Base-by-base conservation (phyloP, 2,113 vertebrate genomes). In the Burhinus bistriatus region DNA sequence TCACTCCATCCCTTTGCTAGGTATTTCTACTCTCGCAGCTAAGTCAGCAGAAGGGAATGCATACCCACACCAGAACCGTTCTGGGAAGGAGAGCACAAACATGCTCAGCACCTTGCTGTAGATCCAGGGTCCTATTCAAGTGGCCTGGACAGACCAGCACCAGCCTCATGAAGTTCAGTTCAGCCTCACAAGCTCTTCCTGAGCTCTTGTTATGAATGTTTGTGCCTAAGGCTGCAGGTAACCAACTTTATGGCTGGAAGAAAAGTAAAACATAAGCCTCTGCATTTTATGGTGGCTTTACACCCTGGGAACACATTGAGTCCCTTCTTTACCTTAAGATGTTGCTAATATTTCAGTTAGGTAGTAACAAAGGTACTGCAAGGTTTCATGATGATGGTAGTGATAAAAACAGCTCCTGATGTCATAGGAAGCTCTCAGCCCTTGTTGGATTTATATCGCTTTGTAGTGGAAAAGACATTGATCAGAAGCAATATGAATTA, bases 281-380 rank as follows among this genome's bases (percentile, higher is more conserved):
- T 59, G 16, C 15, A 26, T 66, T 93, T 91, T 65, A 29, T 52
- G 9, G 30, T 62, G 11, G 21, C 45, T 9, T 34, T 42, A 71
- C 25, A 36, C 15, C 6, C 8, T 15, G 0, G 0, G 13, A 83
- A 68, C 7, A 1, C 19, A 16, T 3, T 38, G 51, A 78, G 8
- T 29, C 15, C 3, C 4, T 70, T 81, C 47, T 69, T 80, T 52
- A 57, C 9, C 27, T 65, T 42, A 76, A 88, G 38, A 29, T 1
- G 0, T 38, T 66, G 18, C 17, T 68, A 51, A 38, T 13, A 4
- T 51, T 87, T 93, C 23, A 22, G 9, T 45, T 45, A 59, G 68
- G 32, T 29, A 22, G n/a, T 32, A n/a, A 58, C 7, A 84, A 87
- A 82, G 5, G 7, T 73, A 47, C 30, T 66, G 17, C n/a, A 70